phyloP scores from a whole-genome alignment of 1,140 invertebrate species.

The Plectrocnemia conspersa region DNA sequence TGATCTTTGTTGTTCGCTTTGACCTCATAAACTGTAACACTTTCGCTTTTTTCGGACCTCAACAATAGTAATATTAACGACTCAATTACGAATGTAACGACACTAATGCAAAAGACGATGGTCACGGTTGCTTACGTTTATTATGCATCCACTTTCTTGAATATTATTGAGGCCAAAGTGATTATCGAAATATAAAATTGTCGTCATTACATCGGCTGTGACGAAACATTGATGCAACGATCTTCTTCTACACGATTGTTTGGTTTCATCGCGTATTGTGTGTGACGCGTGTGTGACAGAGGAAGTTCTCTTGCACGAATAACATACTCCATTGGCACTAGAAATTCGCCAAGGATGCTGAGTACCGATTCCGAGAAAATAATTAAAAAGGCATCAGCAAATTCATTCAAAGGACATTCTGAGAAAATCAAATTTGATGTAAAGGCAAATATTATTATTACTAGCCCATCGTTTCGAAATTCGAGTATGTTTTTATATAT shows the following conservation, averaged over 20 bases:
- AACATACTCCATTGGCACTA: background rate
- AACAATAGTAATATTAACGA: background rate
- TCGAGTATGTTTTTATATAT: too few relatives aligned
- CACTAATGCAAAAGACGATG: constrained; percentile 6
- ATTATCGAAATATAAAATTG: constrained; percentile 32
- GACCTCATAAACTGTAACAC: background rate
- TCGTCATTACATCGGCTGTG: constrained; percentile 19
- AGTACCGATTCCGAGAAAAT: too few relatives aligned
- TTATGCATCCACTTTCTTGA: constrained; percentile 15
- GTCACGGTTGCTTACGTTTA: constrained; percentile 20
- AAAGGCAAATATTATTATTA: too few relatives aligned
- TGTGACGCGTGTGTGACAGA: background rate
- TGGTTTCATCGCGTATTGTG: background rate
- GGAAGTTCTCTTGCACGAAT: constrained; percentile 1
- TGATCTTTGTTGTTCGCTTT: too few relatives aligned
- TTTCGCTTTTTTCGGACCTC: background rate
- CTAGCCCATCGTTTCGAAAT: too few relatives aligned
- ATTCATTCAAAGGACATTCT: too few relatives aligned
- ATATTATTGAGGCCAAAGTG: constrained; percentile 23
- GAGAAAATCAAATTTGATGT: too few relatives aligned
- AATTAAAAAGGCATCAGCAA: too few relatives aligned
- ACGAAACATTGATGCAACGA: constrained; percentile 14
- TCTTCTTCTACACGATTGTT: background rate
- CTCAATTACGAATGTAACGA: constrained; percentile 5
- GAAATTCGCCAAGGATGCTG: too few relatives aligned